Base-by-base conservation (phyloP, 2,113 vertebrate species). In the Ellobius talpinus region DNA sequence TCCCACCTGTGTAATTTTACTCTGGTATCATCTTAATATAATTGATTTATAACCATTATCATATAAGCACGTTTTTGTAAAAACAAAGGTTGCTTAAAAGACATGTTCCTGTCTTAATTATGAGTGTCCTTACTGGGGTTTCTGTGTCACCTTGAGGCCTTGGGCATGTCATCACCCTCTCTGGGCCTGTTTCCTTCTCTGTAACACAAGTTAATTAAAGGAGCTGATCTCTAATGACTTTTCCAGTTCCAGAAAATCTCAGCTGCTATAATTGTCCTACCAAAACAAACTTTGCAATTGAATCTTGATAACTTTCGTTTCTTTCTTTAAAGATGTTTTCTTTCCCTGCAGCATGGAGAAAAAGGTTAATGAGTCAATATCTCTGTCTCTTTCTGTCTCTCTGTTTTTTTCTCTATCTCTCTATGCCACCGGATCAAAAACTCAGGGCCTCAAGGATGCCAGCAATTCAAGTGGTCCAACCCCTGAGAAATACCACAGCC, bases 191-290 rank as follows among this genome's bases (percentile, higher is more conserved):
- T 97, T 96, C 17, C 91, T 94, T 74, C 42, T 94, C 29, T 70
- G 42, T 92, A 94, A 94, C 72, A 87, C 63, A 90, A 96, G 74
- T 73, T 94, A 89, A 92, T 96, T 95, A 87, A 96, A 97, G 33
- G 29, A 96, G 26, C 73, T 81, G 26, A 66, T 91, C 66, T 94
- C 84, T 86, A 81, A 96, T 76, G 11, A 29, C 39, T 91, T 39
- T 91, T 87, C 73, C 42, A 88, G 82, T 24, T 52, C 72, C 81
- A 87, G n/a, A 94, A 65, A 92, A 72, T 85, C 36, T 66, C 87
- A 17, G 50, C 31, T 88, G 84, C 65, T 88, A 63, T 93, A 21
- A 87, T 73, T 93, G 58, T 29, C 55, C 21, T 89, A 79, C 26
- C 31, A 21, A 93, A 90, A 93, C 11, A 92, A 90, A 97, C 87